A percentile compares a stretch with the other conserved stretches of the same genome.
Conservation (phyloP, 2,888 invertebrate genomes). For the Slavum lentiscoides region DNA sequence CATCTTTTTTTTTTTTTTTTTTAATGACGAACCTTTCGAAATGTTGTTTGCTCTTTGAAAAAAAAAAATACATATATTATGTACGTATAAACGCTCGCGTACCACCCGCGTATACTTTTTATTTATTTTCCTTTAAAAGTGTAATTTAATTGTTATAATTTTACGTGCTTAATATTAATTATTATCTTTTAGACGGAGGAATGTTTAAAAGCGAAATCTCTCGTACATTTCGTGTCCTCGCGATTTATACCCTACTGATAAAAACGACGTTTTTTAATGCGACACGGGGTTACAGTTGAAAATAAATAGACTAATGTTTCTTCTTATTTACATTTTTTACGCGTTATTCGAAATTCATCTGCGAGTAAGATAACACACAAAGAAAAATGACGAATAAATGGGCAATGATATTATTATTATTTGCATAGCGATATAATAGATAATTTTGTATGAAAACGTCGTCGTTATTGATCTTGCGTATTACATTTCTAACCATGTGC, state of each 20-base stretch:
- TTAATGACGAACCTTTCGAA: too few relatives aligned
- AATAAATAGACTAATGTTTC: slow-evolving; percentile 35
- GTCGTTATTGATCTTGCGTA: slow-evolving; percentile 6
- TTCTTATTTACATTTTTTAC: slow-evolving; percentile 44
- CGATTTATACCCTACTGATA: slow-evolving; percentile 21
- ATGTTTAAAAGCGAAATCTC: not conserved
- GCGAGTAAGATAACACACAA: slow-evolving; percentile 12
- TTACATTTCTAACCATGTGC: not conserved
- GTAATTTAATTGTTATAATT: slow-evolving; percentile 6
- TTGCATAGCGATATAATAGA: slow-evolving; percentile 27
- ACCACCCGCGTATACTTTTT: not conserved
- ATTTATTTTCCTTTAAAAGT: slow-evolving; percentile 4
- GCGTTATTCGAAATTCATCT: slow-evolving; percentile 30
- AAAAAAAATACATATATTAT: not conserved
- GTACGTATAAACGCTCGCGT: not conserved
- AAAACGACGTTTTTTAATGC: slow-evolving; percentile 22
- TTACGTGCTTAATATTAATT: slow-evolving; percentile 24
- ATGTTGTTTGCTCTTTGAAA: not conserved
- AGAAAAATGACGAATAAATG: slow-evolving; percentile 27
- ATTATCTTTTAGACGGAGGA: slow-evolving; percentile 20
- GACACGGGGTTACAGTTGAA: not conserved
- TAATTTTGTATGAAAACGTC: not conserved
- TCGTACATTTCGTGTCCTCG: not conserved
- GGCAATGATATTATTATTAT: slow-evolving; percentile 25
- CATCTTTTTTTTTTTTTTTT: too few relatives aligned